These are phyloP conservation scores for Carettochelys insculpta DNA, from an alignment of 2,113 vertebrate genomes.

Conservation along the genomic window DNA sequence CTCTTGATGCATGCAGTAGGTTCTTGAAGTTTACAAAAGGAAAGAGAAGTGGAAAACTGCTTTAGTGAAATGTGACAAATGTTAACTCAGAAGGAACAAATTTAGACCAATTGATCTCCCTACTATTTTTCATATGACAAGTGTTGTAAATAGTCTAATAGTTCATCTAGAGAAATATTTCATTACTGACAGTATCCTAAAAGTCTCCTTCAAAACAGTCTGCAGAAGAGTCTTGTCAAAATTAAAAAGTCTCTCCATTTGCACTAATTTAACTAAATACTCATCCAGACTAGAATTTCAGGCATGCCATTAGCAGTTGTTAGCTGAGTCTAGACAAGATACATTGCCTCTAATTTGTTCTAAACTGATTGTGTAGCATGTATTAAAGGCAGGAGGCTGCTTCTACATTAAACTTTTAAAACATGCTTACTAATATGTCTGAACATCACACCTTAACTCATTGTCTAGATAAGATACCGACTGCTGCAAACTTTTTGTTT, in stretches of 20 bases:
- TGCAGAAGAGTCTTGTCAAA: neutral
- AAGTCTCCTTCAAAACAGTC: neutral
- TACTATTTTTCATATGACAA: neutral
- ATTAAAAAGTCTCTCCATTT: neutral
- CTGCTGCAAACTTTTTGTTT: neutral
- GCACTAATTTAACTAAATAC: neutral
- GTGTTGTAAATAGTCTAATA: neutral
- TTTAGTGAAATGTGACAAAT: slow-evolving; percentile 7
- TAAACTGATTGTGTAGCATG: neutral
- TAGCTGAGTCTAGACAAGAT: neutral
- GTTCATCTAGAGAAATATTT: neutral
- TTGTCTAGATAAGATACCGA: neutral
- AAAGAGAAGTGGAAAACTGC: slow-evolving; percentile 17
- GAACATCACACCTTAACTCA: neutral
- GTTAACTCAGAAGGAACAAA: neutral
- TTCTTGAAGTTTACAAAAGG: neutral
- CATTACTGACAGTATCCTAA: neutral
- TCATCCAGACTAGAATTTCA: neutral
- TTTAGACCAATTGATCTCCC: neutral
- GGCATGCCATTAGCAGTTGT: neutral
- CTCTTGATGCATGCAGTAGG: neutral
- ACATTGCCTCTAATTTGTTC: neutral
- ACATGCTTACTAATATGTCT: neutral
- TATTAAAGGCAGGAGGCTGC: fast-evolving
- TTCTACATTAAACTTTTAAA: neutral